phyloP scores from a whole-genome alignment of 1,140 invertebrate genomes.

The Neelides sp. region DNA sequence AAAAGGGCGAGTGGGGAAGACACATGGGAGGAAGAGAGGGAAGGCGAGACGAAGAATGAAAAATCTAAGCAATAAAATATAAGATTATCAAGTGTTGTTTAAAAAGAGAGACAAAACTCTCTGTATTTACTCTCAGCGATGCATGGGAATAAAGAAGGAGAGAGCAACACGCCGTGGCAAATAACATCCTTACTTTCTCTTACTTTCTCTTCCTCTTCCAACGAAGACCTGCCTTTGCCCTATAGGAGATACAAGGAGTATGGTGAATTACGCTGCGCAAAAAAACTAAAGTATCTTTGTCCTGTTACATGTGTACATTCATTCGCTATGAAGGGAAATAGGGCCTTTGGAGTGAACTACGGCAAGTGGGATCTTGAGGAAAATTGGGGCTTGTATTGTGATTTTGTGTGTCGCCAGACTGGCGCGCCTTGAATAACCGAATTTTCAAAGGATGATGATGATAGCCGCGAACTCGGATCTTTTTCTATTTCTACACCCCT shows the following conservation, averaged over 20 bases:
- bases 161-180: constrained; percentile 9
- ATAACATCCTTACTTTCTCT: constrained; percentile 10
- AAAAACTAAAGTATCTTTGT: too few species aligned
- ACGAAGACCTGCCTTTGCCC: too few species aligned
- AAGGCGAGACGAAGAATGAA: constrained; percentile 23
- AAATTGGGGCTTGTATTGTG: constrained; percentile 30
- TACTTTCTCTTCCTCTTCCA: constrained; percentile 5
- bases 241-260: too few species aligned
- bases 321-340: too few species aligned
- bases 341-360: neutral
- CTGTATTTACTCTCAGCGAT: too few species aligned
- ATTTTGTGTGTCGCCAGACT: constrained; percentile 30
- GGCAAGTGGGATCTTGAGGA: constrained; percentile 13
- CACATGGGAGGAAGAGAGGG: constrained; percentile 23
- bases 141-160: neutral
- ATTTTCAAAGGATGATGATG: constrained; percentile 25
- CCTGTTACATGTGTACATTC: too few species aligned
- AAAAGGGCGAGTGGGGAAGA: constrained; percentile 7
- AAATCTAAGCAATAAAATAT: constrained; percentile 30
- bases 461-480: too few species aligned
- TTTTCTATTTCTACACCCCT: too few species aligned
- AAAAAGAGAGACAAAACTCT: constrained; percentile 25
- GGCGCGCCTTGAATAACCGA: constrained; percentile 27
- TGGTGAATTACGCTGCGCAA: too few species aligned
- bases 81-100: constrained; percentile 29